Percentiles rank a stretch among this genome's conserved stretches.
These are phyloP conservation scores for Phalloptychus januarius DNA, from an alignment of 2,797 vertebrate genomes.

Conservation along the genomic window DNA sequence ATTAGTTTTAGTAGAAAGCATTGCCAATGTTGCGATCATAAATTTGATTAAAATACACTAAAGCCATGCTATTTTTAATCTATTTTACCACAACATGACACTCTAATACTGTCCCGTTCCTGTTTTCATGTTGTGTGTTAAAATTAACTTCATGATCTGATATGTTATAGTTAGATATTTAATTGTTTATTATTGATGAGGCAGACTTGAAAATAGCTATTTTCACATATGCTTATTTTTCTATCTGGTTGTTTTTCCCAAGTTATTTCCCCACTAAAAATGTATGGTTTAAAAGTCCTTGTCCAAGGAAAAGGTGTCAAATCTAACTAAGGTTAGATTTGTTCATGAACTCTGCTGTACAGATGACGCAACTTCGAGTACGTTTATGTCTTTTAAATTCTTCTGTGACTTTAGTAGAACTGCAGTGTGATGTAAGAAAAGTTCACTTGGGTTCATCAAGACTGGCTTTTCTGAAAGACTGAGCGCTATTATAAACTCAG, in stretches of 20 bases:
- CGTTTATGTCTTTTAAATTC: background rate
- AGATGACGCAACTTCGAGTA: background rate
- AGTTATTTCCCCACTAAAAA: background rate
- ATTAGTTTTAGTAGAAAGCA: background rate
- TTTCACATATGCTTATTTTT: background rate
- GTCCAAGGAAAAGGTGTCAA: background rate
- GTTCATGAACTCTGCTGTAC: background rate
- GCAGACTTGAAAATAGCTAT: background rate
- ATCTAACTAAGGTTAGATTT: no score
- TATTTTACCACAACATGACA: background rate
- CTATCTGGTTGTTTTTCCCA: background rate
- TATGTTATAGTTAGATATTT: background rate
- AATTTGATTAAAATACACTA: background rate
- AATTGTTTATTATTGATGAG: background rate
- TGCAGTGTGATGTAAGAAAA: slow-evolving; percentile 12
- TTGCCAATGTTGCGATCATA: background rate
- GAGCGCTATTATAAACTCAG: slow-evolving; percentile 28
- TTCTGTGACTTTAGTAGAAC: slow-evolving; percentile 19
- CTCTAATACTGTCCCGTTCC: background rate
- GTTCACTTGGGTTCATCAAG: slow-evolving; percentile 2
- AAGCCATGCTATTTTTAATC: background rate
- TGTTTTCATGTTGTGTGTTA: background rate
- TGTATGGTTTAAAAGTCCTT: background rate
- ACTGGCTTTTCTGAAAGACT: slow-evolving; percentile 16
- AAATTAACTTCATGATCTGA: background rate